These are phyloP conservation scores for Phoxinus dragarum DNA, from an alignment of 2,797 vertebrate species.

Conservation along the genomic window DNA sequence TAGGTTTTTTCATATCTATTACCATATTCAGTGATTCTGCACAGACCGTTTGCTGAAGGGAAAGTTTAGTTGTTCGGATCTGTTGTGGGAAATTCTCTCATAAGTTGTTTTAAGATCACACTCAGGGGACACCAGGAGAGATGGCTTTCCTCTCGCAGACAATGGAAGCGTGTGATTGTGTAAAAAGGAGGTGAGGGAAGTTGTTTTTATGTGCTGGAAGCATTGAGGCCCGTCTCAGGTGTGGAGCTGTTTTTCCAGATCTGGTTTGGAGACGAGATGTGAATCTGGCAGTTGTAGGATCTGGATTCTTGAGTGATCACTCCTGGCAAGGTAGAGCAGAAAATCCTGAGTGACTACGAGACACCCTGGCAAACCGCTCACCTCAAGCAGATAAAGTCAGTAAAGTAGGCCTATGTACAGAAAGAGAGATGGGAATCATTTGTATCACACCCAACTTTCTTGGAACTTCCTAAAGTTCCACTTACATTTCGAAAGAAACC, in stretches of 20 bases:
- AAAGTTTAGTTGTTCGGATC: slow-evolving; percentile 23
- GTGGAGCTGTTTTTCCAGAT: slow-evolving; percentile 64
- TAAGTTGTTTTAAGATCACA: slow-evolving; percentile 20
- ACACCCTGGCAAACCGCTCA: background rate
- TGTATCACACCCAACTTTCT: background rate
- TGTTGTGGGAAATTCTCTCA: slow-evolving; percentile 4
- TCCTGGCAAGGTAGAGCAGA: slow-evolving; percentile 8
- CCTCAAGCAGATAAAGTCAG: slow-evolving; percentile 7
- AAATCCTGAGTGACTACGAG: background rate
- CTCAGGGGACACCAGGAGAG: slow-evolving; percentile 12
- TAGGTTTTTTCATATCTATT: slow-evolving; percentile 43
- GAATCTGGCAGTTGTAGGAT: slow-evolving; percentile 18
- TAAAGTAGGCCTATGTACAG: background rate
- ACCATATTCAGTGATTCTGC: slow-evolving; percentile 18
- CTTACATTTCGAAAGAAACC: background rate
- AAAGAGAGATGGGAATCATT: background rate
- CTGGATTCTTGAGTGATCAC: background rate
- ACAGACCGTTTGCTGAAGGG: slow-evolving; percentile 16
- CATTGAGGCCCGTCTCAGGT: slow-evolving; percentile 53
- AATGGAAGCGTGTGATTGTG: slow-evolving; percentile 33
- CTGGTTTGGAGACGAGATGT: background rate
- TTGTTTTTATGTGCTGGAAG: slow-evolving; percentile 31
- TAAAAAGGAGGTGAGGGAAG: slow-evolving; percentile 24
- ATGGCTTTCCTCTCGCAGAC: slow-evolving; percentile 26
- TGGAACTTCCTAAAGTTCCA: background rate